These are phyloP conservation scores for Muschampia plurimacula DNA, from an alignment of 2,888 invertebrate genomes.

Conservation along the genomic window DNA sequence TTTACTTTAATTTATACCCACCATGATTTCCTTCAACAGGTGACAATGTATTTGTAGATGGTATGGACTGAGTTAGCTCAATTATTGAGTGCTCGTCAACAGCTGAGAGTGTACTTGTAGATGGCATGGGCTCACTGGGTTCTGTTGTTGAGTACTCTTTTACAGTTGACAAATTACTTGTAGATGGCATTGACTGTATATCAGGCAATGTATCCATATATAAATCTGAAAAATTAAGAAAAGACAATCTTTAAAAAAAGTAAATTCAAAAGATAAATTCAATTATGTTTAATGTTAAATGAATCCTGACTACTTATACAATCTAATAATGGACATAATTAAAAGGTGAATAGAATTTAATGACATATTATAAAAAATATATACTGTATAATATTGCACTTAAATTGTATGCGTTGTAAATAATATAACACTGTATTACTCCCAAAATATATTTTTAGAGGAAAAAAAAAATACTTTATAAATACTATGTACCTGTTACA, in stretches of 20 bases:
- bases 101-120: not conserved
- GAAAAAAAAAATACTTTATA: not conserved
- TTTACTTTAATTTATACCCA: not conserved
- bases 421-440: no score
- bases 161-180: not conserved
- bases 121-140: not conserved
- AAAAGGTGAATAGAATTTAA: no score
- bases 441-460: not conserved
- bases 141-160: not conserved
- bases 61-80: not conserved
- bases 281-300: not conserved
- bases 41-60: not conserved
- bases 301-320: not conserved
- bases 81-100: not conserved
- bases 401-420: no score
- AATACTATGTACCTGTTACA: not conserved
- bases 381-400: no score
- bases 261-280: not conserved
- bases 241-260: not conserved
- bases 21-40: not conserved
- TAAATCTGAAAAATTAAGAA: not conserved
- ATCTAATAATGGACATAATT: no score
- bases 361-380: no score
- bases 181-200: not conserved
- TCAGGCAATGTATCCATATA: not conserved